Evolutionary conservation across 2,797 vertebrate species (phyloP).

Genomic region (Xenopus petersii): DNA sequence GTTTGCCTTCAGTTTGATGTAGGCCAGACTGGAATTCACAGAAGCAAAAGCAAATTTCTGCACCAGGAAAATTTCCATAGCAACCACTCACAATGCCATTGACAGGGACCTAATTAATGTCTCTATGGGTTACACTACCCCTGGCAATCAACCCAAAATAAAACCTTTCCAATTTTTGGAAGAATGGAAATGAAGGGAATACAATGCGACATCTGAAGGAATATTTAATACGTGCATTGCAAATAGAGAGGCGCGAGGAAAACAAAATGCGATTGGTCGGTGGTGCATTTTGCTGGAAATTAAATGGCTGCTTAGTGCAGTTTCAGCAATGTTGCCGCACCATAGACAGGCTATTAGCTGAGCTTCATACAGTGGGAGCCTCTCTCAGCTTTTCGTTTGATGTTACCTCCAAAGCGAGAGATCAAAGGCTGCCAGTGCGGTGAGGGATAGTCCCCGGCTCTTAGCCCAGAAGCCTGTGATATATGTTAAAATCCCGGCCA

Average conservation of each 20-base stretch:
- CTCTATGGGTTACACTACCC: no score
- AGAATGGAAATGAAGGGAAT: no score
- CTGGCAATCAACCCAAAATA: no score
- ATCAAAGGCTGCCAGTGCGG: conserved; percentile 99
- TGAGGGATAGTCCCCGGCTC: conserved; percentile 95
- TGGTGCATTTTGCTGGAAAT: not conserved
- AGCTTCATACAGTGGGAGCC: conserved; percentile 99
- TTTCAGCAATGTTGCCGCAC: conserved; percentile 83
- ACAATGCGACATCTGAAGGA: conserved; percentile 20
- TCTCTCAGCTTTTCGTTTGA: conserved; percentile 99
- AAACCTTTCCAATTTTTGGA: no score
- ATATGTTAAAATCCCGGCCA: conserved; percentile 97
- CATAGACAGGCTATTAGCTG: conserved; percentile 99
- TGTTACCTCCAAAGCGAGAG: conserved; percentile 99
- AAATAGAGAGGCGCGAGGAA: not conserved
- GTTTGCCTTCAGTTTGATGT: no score
- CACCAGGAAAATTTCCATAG: no score
- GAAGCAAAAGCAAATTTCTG: no score
- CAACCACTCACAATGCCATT: no score
- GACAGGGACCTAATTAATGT: no score
- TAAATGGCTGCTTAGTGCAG: conserved; percentile 82
- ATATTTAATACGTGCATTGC: conserved; percentile 26
- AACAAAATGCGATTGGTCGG: conserved; percentile 15
- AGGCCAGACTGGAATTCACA: no score
- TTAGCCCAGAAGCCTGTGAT: conserved; percentile 98